phyloP scores from a whole-genome alignment of 2,113 vertebrate species.

The Xenotilapia flavipinnis region DNA sequence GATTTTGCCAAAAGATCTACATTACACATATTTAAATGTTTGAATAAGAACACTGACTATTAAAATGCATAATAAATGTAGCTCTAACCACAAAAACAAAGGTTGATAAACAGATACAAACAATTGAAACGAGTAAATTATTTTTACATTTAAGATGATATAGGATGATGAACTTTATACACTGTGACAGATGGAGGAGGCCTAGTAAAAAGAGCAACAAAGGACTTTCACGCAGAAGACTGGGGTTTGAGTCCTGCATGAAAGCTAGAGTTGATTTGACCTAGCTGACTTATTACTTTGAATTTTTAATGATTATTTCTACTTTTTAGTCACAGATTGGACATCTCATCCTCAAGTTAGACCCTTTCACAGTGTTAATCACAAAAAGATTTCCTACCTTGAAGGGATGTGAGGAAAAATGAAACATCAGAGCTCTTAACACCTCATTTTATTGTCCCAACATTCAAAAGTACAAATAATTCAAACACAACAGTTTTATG shows the following conservation, averaged over 20 bases:
- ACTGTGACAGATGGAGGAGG: background rate
- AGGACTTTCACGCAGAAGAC: background rate
- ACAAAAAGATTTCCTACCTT: rapidly evolving
- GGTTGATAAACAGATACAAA: background rate
- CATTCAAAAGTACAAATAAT: constrained; percentile 99
- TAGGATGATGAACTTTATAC: background rate
- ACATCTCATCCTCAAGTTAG: background rate
- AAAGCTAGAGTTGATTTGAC: background rate
- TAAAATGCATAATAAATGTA: background rate
- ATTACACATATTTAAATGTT: background rate
- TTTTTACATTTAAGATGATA: background rate
- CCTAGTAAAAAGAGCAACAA: background rate
- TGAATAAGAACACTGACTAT: background rate
- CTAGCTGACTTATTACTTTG: background rate
- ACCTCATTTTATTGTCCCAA: constrained; percentile 99
- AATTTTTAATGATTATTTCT: background rate
- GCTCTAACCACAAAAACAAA: background rate
- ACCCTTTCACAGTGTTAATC: rapidly evolving
- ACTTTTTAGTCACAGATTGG: background rate
- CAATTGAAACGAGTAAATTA: background rate
- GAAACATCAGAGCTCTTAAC: constrained; percentile 75
- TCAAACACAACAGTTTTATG: constrained; percentile 98
- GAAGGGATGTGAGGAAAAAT: background rate
- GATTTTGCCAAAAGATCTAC: background rate
- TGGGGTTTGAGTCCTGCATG: background rate